Conservation (phyloP, 1,140 invertebrate genomes). For the Pollicipes pollicipes region DNA sequence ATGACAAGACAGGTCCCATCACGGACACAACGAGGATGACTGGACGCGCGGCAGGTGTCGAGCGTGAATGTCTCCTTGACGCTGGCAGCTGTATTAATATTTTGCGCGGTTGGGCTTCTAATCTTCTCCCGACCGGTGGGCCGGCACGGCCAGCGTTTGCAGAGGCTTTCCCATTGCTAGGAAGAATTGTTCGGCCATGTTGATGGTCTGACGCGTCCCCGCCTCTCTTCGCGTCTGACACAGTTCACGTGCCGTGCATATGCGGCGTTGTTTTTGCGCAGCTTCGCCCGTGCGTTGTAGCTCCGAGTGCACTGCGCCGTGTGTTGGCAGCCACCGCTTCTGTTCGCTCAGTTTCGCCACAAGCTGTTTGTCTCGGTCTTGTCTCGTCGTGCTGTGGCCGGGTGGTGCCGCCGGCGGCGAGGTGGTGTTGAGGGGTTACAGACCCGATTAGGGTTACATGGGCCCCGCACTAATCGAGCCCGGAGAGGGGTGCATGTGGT, state of each 20-base stretch:
- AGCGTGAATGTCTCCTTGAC: too few relatives aligned
- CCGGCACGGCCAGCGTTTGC: neutral
- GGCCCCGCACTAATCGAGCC: neutral
- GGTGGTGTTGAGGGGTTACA: neutral
- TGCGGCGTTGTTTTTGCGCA: neutral
- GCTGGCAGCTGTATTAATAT: too few relatives aligned
- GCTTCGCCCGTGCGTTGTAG: neutral
- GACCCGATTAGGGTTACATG: neutral
- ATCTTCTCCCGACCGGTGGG: neutral
- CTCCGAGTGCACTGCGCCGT: too few relatives aligned
- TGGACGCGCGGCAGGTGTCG: too few relatives aligned
- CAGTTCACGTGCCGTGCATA: neutral
- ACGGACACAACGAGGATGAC: too few relatives aligned
- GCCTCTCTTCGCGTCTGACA: neutral
- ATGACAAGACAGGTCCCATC: too few relatives aligned
- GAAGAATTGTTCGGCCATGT: neutral
- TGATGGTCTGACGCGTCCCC: neutral
- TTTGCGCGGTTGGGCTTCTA: too few relatives aligned
- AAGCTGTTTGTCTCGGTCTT: neutral
- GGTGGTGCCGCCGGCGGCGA: neutral
- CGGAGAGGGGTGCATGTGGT: neutral
- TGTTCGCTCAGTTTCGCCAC: neutral
- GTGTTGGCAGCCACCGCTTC: neutral
- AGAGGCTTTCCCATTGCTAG: neutral
- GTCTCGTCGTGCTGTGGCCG: neutral